Evolutionary conservation across 1,140 invertebrate species (phyloP).

Genomic region (Hypothenemus hampei): DNA sequence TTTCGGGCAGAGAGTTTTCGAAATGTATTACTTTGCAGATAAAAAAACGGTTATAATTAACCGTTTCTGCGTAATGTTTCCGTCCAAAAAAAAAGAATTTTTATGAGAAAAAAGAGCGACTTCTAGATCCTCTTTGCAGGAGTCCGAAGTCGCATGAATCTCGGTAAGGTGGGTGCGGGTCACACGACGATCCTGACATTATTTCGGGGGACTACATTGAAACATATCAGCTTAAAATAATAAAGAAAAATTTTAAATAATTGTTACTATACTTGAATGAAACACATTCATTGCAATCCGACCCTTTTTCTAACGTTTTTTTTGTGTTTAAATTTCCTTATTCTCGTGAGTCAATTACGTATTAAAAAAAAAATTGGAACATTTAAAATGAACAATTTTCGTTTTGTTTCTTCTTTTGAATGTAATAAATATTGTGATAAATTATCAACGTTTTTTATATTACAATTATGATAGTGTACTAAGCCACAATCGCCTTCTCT

Average conservation of each 20-base stretch:
- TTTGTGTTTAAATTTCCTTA: constrained; percentile 46
- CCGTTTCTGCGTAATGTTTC: constrained; percentile 45
- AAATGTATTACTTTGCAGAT: no score
- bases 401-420: neutral
- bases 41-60: constrained; percentile 1
- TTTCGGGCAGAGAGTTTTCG: no score
- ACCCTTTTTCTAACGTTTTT: no score
- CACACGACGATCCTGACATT: constrained; percentile 33
- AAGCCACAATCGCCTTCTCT: constrained; percentile 49
- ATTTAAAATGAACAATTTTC: neutral
- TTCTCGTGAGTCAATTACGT: constrained; percentile 38
- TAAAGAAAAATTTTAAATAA: constrained; percentile 41
- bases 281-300: constrained; percentile 45
- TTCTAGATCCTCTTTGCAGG: no score
- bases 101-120: constrained; percentile 34
- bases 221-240: constrained; percentile 48
- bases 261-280: no score
- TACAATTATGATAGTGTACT: no score
- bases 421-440: constrained; percentile 42
- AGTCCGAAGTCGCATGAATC: constrained; percentile 36
- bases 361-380: constrained; percentile 24
- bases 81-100: constrained; percentile 39
- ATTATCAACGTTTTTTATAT: constrained; percentile 43
- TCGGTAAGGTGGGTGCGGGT: constrained; percentile 44
- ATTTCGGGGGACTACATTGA: constrained; percentile 45